Conservation (phyloP, 2,113 vertebrate species). For the Cinclus mexicanus region DNA sequence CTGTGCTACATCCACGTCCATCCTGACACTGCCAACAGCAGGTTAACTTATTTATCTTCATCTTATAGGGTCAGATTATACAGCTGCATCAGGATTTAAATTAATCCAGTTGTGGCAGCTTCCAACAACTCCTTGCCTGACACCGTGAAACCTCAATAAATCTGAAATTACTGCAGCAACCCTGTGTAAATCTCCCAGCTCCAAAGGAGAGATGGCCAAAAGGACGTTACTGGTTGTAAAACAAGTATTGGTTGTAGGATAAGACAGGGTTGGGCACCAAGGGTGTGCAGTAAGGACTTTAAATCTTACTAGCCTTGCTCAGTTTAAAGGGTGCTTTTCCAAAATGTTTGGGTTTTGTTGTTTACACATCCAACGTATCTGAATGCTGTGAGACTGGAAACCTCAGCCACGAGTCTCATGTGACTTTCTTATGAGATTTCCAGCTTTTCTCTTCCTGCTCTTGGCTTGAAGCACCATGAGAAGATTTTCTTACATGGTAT, state of each 20-base stretch:
- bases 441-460: constrained; percentile 37
- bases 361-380: background rate
- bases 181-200: background rate
- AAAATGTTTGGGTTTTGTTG: constrained; percentile 15
- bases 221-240: background rate
- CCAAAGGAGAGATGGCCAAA: background rate
- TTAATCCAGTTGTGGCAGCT: background rate
- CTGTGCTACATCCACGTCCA: background rate
- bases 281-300: background rate
- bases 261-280: background rate
- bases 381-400: background rate
- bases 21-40: background rate
- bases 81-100: background rate
- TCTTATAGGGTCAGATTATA: background rate
- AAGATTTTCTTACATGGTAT: background rate
- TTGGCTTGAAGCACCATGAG: constrained; percentile 53
- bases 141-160: background rate
- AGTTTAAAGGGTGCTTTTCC: background rate
- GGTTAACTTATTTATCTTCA: background rate
- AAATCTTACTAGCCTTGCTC: background rate
- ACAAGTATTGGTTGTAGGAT: background rate
- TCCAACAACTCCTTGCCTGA: background rate
- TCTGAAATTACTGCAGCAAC: background rate
- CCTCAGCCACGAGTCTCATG: background rate
- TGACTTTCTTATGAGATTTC: constrained; percentile 57